phyloP scores from a whole-genome alignment of 2,113 vertebrate genomes.

The Hydrochoerus hydrochaeris region DNA sequence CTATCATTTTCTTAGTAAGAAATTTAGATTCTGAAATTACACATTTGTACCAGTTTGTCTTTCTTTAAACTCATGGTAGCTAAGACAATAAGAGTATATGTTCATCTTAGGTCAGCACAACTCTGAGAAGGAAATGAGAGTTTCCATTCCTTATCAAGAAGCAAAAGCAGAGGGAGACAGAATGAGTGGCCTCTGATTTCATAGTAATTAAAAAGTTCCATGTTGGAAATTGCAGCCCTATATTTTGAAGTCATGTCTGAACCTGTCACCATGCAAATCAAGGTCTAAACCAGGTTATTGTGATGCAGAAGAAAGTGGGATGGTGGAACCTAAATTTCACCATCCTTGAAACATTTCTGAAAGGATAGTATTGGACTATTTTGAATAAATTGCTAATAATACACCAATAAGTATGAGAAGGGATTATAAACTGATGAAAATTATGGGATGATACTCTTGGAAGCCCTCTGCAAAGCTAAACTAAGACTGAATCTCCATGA shows the following conservation, averaged over 20 bases:
- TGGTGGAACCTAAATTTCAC: neutral
- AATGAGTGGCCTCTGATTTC: neutral
- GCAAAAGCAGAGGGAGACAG: neutral
- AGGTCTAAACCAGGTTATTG: neutral
- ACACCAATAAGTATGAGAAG: neutral
- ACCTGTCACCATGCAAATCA: neutral
- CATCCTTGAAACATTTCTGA: neutral
- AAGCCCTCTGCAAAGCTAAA: neutral
- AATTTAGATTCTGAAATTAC: neutral
- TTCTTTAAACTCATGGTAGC: neutral
- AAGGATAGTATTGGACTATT: neutral
- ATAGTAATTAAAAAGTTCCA: neutral
- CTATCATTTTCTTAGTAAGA: neutral
- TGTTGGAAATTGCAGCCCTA: neutral
- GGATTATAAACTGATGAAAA: neutral
- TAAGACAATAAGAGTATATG: neutral
- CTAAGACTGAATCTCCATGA: neutral
- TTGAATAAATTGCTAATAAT: neutral
- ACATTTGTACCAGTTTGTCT: neutral
- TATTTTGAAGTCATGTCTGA: neutral
- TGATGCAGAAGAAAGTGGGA: neutral
- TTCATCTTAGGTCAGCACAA: neutral
- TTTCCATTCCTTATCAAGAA: neutral
- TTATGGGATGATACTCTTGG: neutral
- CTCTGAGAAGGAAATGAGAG: neutral